Base-by-base conservation (phyloP, 2,888 invertebrate genomes). In the Cryptocephalus moraei region DNA sequence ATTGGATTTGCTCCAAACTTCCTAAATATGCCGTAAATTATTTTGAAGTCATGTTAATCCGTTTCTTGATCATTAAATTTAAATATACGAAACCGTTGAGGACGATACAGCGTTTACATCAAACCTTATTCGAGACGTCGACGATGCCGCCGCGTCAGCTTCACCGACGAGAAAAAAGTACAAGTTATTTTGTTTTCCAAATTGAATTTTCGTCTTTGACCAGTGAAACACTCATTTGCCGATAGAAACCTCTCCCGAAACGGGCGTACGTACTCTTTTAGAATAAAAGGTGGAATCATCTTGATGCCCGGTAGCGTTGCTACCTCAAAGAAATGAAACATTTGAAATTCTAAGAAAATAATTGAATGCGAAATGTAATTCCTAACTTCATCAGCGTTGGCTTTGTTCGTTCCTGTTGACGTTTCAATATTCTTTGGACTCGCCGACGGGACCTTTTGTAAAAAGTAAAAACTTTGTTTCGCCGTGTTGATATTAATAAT, bases 341-440 rank as follows among this genome's bases (percentile, higher is more conserved):
- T 61, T 61, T 59, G 58, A 60, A 57, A 60, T 58, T 58, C 57
- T 54, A 51, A 59, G 59, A 58, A 59, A 56, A 60, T 60, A 62
- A 61, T 62, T 62, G 62, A 62, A 62, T 61, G 54, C 55, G 61
- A 60, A 62, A 62, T 60, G 61, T 60, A 62, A 60, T 62, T 62
- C 59, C 57, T 62, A 58, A 58, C 58, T 57, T 61, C 61, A 60
- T 61, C 61, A 60, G 54, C 54, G 54, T 56, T 50, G 49, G 43
- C 44, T 47, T 51, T 57, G 56, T 57, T 53, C 56, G 48, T 56
- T 54, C 52, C 54, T 51, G 46, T 53, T 57, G 57, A 57, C 56
- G 54, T 58, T 59, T 56, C 56, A 54, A 56, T 60, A 58, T 56
- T 44, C 45, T 40, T 45, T 39, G 38, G 41, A 39, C 44, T 22